These are phyloP conservation scores for Mesocricetus auratus DNA, from an alignment of 2,113 vertebrate species.

Conservation along the genomic window DNA sequence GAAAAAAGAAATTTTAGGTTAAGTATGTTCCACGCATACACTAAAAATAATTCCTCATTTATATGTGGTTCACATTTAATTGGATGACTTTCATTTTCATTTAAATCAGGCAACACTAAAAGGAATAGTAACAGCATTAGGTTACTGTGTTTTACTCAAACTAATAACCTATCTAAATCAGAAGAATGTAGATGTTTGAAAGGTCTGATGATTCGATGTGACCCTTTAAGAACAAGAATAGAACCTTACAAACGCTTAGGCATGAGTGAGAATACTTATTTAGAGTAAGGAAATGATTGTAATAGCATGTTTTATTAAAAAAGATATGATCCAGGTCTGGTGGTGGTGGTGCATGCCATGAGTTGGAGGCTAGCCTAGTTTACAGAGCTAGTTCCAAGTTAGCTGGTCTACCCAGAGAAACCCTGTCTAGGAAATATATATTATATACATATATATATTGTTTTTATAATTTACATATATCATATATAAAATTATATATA, in stretches of 20 bases:
- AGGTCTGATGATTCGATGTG: neutral
- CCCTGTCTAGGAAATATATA: neutral
- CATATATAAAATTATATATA: no score
- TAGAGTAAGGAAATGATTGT: neutral
- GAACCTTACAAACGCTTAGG: neutral
- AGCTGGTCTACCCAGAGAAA: neutral
- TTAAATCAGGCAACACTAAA: neutral
- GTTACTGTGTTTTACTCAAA: neutral
- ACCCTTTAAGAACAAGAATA: constrained; percentile 34
- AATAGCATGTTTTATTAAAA: neutral
- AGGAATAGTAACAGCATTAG: neutral
- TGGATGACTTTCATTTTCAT: neutral
- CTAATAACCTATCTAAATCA: constrained; percentile 35
- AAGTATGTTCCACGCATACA: neutral
- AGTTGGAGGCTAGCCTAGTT: neutral
- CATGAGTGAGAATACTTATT: neutral
- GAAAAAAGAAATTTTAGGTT: neutral
- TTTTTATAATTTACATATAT: no score
- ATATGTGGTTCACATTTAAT: neutral
- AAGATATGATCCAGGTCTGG: neutral
- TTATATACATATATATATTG: no score
- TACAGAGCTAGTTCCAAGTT: neutral
- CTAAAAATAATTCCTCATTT: neutral
- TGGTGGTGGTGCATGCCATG: neutral
- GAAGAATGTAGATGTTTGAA: neutral